A percentile compares a stretch with the other conserved stretches of the same genome.
Evolutionary conservation across 2,113 vertebrate genomes (phyloP).

Genomic region (Cacatua alba): DNA sequence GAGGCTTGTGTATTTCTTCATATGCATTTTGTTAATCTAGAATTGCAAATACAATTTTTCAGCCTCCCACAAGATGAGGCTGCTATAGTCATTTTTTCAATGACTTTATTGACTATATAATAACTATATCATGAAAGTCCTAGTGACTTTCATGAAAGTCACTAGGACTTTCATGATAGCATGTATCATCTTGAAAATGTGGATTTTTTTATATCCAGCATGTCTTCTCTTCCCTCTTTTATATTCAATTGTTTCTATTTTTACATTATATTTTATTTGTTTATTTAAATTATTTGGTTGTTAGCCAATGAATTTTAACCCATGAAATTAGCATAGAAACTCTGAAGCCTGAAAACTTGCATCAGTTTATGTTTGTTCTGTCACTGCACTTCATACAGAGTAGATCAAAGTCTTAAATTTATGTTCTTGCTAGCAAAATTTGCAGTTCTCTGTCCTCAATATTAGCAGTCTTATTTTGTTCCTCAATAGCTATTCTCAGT

Average conservation of each 20-base stretch:
- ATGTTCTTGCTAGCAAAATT: background rate
- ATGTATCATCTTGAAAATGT: background rate
- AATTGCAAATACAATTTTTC: constrained; percentile 42
- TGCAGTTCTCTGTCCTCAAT: background rate
- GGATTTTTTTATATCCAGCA: background rate
- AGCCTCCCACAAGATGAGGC: background rate
- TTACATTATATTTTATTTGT: background rate
- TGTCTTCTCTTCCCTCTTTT: background rate
- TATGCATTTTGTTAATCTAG: background rate
- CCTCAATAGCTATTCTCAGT: background rate
- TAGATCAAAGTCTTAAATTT: background rate
- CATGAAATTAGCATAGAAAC: background rate
- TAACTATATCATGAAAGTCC: background rate
- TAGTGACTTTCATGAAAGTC: background rate
- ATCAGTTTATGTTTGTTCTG: background rate
- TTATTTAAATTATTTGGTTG: background rate
- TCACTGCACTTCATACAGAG: background rate
- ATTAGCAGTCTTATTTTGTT: background rate
- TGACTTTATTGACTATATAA: background rate
- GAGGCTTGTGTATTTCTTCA: background rate
- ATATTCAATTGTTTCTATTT: background rate
- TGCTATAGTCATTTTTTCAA: background rate
- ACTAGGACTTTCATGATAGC: background rate
- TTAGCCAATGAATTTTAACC: background rate
- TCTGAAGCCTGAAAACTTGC: background rate